These are phyloP conservation scores for Andrena dorsata DNA, from an alignment of 2,888 invertebrate genomes.

Conservation along the genomic window DNA sequence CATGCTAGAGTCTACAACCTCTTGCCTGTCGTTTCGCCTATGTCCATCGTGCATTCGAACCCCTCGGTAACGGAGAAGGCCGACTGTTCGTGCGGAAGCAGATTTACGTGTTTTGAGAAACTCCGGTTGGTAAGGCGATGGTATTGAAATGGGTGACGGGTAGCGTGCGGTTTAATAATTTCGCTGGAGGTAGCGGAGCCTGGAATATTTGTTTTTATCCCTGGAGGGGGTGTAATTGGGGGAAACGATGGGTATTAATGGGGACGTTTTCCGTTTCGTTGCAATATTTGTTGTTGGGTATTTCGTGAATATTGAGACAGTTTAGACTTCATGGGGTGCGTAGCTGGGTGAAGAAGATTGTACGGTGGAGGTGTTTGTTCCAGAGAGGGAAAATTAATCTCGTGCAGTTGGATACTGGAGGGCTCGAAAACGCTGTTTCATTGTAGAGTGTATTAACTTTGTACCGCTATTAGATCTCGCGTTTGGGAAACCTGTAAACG, in stretches of 20 bases:
- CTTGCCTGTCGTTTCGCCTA: constrained; percentile 6
- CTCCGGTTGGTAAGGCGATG: not conserved
- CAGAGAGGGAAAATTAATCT: constrained; percentile 3
- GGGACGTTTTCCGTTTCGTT: no score
- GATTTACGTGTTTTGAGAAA: not conserved
- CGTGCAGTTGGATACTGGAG: not conserved
- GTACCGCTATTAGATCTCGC: not conserved
- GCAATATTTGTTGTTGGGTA: no score
- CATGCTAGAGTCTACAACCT: constrained; percentile 6
- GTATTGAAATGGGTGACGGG: not conserved
- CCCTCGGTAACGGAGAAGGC: not conserved
- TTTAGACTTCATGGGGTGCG: not conserved
- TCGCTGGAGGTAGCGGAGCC: not conserved
- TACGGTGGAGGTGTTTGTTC: not conserved
- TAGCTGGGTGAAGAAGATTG: not conserved
- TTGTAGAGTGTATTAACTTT: constrained; percentile 1
- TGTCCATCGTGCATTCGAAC: not conserved
- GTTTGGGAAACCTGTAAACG: constrained; percentile 18
- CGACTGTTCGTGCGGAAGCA: not conserved
- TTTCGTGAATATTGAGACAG: not conserved
- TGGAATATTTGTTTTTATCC: no score
- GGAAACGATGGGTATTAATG: no score
- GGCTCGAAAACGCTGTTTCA: constrained; percentile 29
- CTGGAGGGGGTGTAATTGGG: no score
- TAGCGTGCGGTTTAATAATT: not conserved